These are phyloP conservation scores for Exocentrus adspersus DNA, from an alignment of 2,888 invertebrate species.

Conservation along the genomic window DNA sequence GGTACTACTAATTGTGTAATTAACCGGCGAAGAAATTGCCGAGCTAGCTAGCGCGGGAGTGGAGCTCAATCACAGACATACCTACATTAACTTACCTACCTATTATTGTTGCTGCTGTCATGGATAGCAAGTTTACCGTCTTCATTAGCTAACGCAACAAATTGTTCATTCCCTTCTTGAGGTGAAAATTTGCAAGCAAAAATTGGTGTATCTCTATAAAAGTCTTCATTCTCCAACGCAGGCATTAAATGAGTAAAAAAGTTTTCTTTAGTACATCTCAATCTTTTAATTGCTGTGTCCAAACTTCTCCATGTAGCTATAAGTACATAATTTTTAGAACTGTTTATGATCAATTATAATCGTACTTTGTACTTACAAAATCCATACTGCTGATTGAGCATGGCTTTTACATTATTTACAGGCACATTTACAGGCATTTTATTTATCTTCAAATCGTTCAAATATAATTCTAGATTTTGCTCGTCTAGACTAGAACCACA, in stretches of 20 bases:
- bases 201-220: constrained; percentile 72
- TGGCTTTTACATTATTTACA: constrained; percentile 38
- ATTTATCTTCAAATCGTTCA: too few species aligned
- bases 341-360: not conserved
- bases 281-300: constrained; percentile 71
- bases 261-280: constrained; percentile 72
- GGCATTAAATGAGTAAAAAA: constrained; percentile 72
- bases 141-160: constrained; percentile 86
- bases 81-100: too few species aligned
- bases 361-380: constrained; percentile 40
- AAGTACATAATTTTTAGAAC: constrained; percentile 40
- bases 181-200: constrained; percentile 84
- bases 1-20: too few species aligned
- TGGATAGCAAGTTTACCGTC: constrained; percentile 79
- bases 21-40: too few species aligned
- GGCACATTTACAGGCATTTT: constrained; percentile 28
- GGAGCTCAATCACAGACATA: too few species aligned
- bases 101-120: constrained; percentile 55
- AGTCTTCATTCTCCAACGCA: constrained; percentile 60
- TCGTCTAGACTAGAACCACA: too few species aligned
- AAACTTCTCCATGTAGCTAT: constrained; percentile 70
- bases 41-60: too few species aligned
- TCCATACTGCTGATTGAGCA: constrained; percentile 42
- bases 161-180: constrained; percentile 66
- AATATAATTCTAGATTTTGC: too few species aligned